These are phyloP conservation scores for Corythoichthys intestinalis DNA, from an alignment of 2,113 vertebrate species.

Conservation along the genomic window DNA sequence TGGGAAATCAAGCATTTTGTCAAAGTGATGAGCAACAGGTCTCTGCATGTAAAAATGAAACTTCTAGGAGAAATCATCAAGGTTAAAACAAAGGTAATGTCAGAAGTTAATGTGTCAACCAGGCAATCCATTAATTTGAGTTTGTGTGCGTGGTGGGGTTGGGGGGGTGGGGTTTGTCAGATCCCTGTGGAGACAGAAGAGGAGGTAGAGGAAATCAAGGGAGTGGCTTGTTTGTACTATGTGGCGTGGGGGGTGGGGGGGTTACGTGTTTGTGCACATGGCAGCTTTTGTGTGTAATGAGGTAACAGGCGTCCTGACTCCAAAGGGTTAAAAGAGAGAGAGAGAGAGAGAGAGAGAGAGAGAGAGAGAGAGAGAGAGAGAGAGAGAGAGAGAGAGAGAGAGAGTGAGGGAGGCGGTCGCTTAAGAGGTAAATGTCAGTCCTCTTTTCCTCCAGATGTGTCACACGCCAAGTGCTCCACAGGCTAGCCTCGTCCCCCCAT, in stretches of 20 bases:
- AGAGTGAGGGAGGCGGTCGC: constrained; percentile 18
- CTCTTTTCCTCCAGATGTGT: constrained; percentile 30
- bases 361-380: constrained; percentile 14
- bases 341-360: constrained; percentile 13
- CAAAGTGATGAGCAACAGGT: neutral
- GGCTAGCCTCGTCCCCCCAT: constrained; percentile 3
- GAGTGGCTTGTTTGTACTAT: constrained; percentile 60
- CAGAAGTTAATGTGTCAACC: constrained; percentile 63
- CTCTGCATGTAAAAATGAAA: neutral
- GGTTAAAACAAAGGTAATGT: constrained; percentile 41
- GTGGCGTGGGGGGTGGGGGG: constrained; percentile 26
- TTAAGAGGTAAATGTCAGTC: constrained; percentile 57
- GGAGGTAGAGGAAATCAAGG: constrained; percentile 61
- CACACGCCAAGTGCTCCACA: constrained; percentile 28
- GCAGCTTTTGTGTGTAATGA: constrained; percentile 33
- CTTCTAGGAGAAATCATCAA: constrained; percentile 5
- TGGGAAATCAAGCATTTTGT: neutral
- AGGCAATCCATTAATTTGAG: constrained; percentile 52
- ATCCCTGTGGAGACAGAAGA: constrained; percentile 55
- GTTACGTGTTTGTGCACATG: constrained; percentile 37
- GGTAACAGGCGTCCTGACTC: constrained; percentile 56
- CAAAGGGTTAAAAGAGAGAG: constrained; percentile 32
- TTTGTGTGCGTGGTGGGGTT: constrained; percentile 13
- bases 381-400: constrained; percentile 19
- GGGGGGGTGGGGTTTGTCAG: constrained; percentile 21